Evolutionary conservation across 2,888 invertebrate genomes (phyloP), one percentile per base, ranked within the genome.

Genomic region (Linnaemya tessellans): DNA sequence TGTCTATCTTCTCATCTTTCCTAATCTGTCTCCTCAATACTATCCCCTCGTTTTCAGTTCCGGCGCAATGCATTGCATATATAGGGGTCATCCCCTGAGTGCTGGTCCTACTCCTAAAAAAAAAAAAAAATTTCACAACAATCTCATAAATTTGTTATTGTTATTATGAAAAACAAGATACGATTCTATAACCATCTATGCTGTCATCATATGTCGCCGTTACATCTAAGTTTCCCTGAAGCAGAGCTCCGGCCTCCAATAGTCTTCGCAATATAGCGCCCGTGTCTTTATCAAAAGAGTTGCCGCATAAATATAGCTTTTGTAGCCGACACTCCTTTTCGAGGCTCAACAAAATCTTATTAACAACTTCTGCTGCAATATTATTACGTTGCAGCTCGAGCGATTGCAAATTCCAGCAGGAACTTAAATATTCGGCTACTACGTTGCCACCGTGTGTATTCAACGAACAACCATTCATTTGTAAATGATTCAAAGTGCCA

Each of bases 401-500:
- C n/a, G 88, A 83, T 51, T 88, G 84, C 22, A 92, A 84, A 77
- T 84, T 86, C n/a, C 25, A 74, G 43, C 91, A 89, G 3, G 88
- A 86, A 51, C 88, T 88, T 10, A 91, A 74, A 43, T 89, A 89
- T 49, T 88, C 89, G 13, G 91, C 90, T 25, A 92, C 87, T 62
- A 89, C 87, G n/a, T 89, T 88, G 15, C 91, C 92, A 25, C 92
- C 93, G 78, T 89, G 89, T 0, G 87, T 78, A 0, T 91, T 90
- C 71, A 92, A 85, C 5, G 87, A 65, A 58, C 92, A 92, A 49
- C 88, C 74, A 10, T 90, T 89, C 3, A 92, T 86, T 65, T 92
- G 89, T 4, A 93, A 87, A 18, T 87, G 74, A 3, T 89, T 87
- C 18, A 92, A 67, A 0, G 64, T 84, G 0, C 86, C 87, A 4